A percentile compares a stretch with the other conserved stretches of the same genome.
phyloP scores from a whole-genome alignment of 2,113 vertebrate genomes.

The Ellobius talpinus region DNA sequence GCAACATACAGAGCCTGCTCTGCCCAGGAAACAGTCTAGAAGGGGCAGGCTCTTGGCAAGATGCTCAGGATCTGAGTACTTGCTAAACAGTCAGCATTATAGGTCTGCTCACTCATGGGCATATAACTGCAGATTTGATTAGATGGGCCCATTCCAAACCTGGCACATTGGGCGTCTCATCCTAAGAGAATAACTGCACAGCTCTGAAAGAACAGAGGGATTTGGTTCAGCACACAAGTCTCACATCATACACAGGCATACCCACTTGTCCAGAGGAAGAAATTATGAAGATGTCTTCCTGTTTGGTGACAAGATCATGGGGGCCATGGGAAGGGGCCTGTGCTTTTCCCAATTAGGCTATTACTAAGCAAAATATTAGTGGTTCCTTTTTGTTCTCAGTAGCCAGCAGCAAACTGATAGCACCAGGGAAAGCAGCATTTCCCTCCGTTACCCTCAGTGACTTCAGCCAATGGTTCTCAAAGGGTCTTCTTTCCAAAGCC shows the following conservation, averaged over 20 bases:
- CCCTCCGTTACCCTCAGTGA: neutral
- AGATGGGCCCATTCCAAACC: neutral
- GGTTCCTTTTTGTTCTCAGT: neutral
- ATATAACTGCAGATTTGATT: neutral
- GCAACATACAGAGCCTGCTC: neutral
- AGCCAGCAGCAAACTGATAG: constrained; percentile 21
- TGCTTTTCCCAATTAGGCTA: neutral
- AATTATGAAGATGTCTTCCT: neutral
- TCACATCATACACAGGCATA: neutral
- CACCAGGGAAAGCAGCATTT: neutral
- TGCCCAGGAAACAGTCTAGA: neutral
- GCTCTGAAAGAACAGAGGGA: neutral
- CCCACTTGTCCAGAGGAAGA: neutral
- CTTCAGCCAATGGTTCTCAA: neutral
- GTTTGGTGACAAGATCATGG: neutral
- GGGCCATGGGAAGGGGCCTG: neutral
- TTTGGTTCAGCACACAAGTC: neutral
- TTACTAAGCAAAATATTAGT: neutral
- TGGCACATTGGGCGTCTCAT: neutral
- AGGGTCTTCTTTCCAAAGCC: constrained; percentile 19
- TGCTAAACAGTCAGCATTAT: neutral
- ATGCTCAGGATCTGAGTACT: neutral
- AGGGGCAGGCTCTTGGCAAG: neutral
- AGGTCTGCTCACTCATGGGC: neutral
- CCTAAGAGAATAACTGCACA: neutral